Percentiles rank a stretch among this genome's conserved stretches.
Evolutionary conservation across 2,888 invertebrate genomes (phyloP).

Genomic region (Sericinus montela): DNA sequence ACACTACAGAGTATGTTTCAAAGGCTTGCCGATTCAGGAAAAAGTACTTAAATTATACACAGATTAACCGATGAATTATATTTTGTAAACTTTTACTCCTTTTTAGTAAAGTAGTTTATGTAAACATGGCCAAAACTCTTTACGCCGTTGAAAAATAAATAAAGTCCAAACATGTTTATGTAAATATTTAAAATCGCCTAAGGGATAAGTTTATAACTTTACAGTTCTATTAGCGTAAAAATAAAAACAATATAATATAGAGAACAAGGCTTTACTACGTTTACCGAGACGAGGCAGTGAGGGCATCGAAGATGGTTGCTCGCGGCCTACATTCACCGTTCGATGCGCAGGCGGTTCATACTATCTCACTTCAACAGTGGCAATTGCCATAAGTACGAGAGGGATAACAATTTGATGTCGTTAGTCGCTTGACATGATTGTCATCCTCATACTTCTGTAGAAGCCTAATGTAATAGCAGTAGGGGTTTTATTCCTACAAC

Average conservation of each 20-base stretch:
- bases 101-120: no score
- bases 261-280: constrained; percentile 57
- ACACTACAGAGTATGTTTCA: background rate
- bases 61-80: no score
- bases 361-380: constrained; percentile 50
- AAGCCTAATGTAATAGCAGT: background rate
- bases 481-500: background rate
- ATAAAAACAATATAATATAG: constrained; percentile 25
- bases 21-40: background rate
- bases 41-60: no score
- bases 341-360: constrained; percentile 52
- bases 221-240: no score
- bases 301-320: constrained; percentile 72
- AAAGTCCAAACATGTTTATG: no score
- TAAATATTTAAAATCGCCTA: no score
- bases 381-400: constrained; percentile 17
- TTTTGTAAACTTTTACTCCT: no score
- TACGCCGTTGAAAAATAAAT: no score
- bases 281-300: constrained; percentile 60
- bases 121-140: no score
- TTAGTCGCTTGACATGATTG: constrained; percentile 6
- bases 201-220: no score
- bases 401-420: constrained; percentile 13
- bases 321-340: constrained; percentile 75
- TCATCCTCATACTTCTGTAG: background rate